phyloP scores from a whole-genome alignment of 2,888 invertebrate species.

The Maniola hyperantus region DNA sequence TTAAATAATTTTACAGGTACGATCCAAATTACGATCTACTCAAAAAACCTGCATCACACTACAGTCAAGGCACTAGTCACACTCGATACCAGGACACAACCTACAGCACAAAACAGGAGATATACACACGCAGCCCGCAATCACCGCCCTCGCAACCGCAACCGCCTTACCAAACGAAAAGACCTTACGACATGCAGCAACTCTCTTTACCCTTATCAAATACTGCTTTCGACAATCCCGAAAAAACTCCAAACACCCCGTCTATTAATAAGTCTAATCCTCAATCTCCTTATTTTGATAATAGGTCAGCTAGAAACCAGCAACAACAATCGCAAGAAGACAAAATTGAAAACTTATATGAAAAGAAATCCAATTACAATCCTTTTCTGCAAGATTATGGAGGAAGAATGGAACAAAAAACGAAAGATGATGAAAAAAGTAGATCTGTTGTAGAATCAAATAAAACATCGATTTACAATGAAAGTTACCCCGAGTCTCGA shows the following conservation, averaged over 20 bases:
- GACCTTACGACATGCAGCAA: slow-evolving; percentile 73
- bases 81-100: slow-evolving; percentile 69
- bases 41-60: slow-evolving; percentile 79
- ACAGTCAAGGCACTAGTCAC: slow-evolving; percentile 72
- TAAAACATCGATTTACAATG: slow-evolving; percentile 48
- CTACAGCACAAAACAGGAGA: slow-evolving; percentile 73
- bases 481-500: slow-evolving; percentile 53
- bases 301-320: slow-evolving; percentile 64
- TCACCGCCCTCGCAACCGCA: slow-evolving; percentile 74
- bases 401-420: slow-evolving; percentile 50
- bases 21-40: slow-evolving; percentile 81
- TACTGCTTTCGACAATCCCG: slow-evolving; percentile 66
- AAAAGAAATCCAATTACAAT: slow-evolving; percentile 64
- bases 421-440: slow-evolving; percentile 46
- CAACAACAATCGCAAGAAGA: slow-evolving; percentile 54
- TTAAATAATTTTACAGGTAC: slow-evolving; percentile 68
- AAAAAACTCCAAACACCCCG: slow-evolving; percentile 55
- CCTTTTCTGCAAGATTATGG: slow-evolving; percentile 67
- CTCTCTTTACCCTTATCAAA: slow-evolving; percentile 75
- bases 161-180: slow-evolving; percentile 66
- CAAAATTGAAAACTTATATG: slow-evolving; percentile 63
- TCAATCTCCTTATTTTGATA: slow-evolving; percentile 78
- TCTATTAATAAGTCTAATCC: slow-evolving; percentile 73
- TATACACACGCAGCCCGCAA: slow-evolving; percentile 78
- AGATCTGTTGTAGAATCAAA: slow-evolving; percentile 23